These are phyloP conservation scores for Polylopha cassiicola DNA, from an alignment of 2,888 invertebrate genomes.

Conservation along the genomic window DNA sequence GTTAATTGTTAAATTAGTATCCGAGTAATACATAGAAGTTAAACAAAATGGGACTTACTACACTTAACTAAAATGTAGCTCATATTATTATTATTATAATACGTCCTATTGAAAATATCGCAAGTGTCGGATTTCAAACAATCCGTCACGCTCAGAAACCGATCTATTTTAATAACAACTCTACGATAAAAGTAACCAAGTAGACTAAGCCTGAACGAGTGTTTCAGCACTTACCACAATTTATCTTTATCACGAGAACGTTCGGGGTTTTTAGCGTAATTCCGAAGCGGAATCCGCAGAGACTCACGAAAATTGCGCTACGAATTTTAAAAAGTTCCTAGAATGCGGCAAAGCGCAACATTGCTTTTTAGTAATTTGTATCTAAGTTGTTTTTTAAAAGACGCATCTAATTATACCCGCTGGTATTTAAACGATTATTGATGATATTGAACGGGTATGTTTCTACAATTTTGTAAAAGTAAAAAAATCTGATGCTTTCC, in stretches of 20 bases:
- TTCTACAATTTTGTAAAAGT: too few species aligned
- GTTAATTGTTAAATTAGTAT: too few species aligned
- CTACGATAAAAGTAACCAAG: conserved; percentile 6
- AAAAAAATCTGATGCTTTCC: too few species aligned
- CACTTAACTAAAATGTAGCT: too few species aligned
- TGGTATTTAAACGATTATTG: too few species aligned
- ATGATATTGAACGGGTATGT: too few species aligned
- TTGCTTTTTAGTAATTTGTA: conserved; percentile 2
- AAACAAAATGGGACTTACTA: too few species aligned
- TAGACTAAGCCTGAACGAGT: conserved; percentile 5
- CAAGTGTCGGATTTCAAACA: too few species aligned
- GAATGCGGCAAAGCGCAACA: conserved; percentile 17
- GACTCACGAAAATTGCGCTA: conserved; percentile 10
- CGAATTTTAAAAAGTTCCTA: conserved; percentile 17
- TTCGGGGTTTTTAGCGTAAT: conserved; percentile 21
- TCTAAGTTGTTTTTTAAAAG: conserved; percentile 5
- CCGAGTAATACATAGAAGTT: too few species aligned
- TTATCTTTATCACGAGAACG: conserved; percentile 22
- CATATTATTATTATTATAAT: too few species aligned
- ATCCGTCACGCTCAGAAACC: too few species aligned
- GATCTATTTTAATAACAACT: neutral
- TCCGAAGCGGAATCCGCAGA: conserved; percentile 16
- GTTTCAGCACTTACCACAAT: conserved; percentile 20
- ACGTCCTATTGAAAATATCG: too few species aligned
- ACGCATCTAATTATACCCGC: neutral